These are phyloP conservation scores for Ophthalmolycus amberensis DNA, from an alignment of 2,113 vertebrate genomes.

Conservation along the genomic window DNA sequence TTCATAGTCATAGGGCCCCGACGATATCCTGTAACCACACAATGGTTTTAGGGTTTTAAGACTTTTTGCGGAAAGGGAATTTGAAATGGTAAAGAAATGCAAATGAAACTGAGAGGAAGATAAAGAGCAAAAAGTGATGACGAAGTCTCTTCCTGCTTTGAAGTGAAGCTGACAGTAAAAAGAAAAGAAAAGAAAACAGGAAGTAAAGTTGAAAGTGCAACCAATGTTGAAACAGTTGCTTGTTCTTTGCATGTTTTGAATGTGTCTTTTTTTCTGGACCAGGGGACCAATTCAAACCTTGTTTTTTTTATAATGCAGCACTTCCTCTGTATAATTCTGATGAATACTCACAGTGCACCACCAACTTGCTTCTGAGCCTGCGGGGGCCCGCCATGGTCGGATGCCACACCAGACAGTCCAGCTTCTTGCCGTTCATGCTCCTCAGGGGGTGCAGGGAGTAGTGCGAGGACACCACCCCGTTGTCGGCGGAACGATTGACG, in stretches of 20 bases:
- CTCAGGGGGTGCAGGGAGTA: slow-evolving; percentile 89
- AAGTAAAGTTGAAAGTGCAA: background rate
- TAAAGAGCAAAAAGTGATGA: background rate
- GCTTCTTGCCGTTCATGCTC: slow-evolving; percentile 87
- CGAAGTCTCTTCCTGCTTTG: background rate
- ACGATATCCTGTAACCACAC: background rate
- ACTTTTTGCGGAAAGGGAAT: background rate
- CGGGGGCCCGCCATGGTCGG: slow-evolving; percentile 80
- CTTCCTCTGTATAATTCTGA: too few relatives aligned
- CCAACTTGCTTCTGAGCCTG: slow-evolving; percentile 83
- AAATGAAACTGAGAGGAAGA: background rate
- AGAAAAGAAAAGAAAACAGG: background rate
- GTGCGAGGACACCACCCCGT: slow-evolving; percentile 80
- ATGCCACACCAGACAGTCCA: slow-evolving; percentile 92
- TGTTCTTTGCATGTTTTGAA: slow-evolving; percentile 1
- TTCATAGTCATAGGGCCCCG: background rate
- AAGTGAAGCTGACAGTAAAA: background rate
- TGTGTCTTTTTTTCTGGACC: background rate
- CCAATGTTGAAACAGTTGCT: background rate
- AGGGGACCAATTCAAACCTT: background rate
- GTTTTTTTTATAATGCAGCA: background rate
- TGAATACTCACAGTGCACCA: slow-evolving; percentile 87
- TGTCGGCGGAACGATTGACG: slow-evolving; percentile 78
- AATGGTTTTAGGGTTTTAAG: too few relatives aligned
- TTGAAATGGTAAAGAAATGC: background rate